These are phyloP conservation scores for Tryphoninae sp. DNA, from an alignment of 2,888 invertebrate species.

Conservation along the genomic window DNA sequence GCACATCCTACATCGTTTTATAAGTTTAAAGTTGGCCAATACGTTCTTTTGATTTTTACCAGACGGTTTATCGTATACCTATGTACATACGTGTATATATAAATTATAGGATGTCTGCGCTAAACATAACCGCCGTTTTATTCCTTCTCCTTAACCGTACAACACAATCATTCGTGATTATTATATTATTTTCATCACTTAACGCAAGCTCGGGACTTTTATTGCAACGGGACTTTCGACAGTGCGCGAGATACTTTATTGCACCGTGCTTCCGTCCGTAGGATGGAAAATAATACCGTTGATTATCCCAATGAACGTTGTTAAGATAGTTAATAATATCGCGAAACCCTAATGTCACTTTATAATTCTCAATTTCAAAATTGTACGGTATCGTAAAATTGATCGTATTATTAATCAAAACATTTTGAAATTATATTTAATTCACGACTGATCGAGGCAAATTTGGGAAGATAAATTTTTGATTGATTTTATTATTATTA, in stretches of 20 bases:
- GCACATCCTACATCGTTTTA: background rate
- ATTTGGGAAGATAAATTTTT: no score
- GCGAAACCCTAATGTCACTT: background rate
- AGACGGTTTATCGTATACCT: background rate
- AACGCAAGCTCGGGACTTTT: constrained; percentile 36
- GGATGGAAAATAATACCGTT: background rate
- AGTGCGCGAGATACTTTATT: constrained; percentile 18
- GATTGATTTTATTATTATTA: no score
- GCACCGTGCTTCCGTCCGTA: background rate
- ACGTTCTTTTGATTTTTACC: background rate
- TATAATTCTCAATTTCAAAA: background rate
- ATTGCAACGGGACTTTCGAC: constrained; percentile 30
- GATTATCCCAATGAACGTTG: background rate
- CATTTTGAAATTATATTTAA: no score
- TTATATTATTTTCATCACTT: constrained; percentile 26
- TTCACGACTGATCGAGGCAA: no score
- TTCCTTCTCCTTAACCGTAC: no score
- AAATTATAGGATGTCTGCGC: no score
- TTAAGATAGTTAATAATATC: background rate
- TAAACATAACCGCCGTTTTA: no score
- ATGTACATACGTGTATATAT: background rate
- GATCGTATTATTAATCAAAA: no score
- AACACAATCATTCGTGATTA: constrained; percentile 4
- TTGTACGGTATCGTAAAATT: no score
- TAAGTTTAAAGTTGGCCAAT: background rate